These are phyloP conservation scores for Takifugu ocellatus DNA, from an alignment of 2,797 vertebrate species.

Conservation along the genomic window DNA sequence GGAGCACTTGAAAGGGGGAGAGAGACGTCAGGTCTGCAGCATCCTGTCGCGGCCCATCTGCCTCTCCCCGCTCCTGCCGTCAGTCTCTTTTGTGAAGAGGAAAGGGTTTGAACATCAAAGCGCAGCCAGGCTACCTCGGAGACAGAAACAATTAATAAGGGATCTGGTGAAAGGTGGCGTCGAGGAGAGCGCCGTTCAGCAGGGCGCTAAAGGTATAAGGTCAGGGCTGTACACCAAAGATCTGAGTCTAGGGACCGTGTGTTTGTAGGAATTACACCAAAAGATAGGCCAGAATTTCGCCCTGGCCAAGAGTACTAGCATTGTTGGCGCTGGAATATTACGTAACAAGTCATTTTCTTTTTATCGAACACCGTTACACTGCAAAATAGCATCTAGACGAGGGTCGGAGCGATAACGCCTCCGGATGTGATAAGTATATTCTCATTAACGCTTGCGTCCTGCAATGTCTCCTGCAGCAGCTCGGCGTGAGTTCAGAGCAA, in stretches of 20 bases:
- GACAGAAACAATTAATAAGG: conserved; percentile 82
- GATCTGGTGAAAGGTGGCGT: conserved; percentile 72
- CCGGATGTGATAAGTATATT: conserved; percentile 71
- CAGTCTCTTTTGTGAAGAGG: conserved; percentile 77
- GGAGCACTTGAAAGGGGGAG: conserved; percentile 82
- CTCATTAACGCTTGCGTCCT: conserved; percentile 79
- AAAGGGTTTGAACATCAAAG: conserved; percentile 83
- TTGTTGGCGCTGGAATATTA: no score
- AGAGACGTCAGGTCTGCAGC: conserved; percentile 80
- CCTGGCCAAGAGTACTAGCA: no score
- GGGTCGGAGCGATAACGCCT: conserved; percentile 54
- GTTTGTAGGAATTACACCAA: conserved; percentile 9
- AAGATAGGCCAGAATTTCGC: background rate
- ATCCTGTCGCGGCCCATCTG: conserved; percentile 83
- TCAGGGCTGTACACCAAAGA: conserved; percentile 14
- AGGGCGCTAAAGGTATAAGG: conserved; percentile 28
- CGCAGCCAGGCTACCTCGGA: conserved; percentile 70
- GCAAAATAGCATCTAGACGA: conserved; percentile 46
- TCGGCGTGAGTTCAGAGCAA: conserved; percentile 68
- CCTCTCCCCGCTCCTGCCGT: conserved; percentile 73
- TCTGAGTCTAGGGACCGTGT: background rate
- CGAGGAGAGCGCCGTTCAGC: conserved; percentile 47
- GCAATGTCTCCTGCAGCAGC: conserved; percentile 64
- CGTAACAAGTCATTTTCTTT: background rate
- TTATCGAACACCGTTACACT: conserved; percentile 3